Percentiles rank a stretch among this genome's conserved stretches.
These are phyloP conservation scores for Nothocercus nigrocapillus DNA, from an alignment of 2,113 vertebrate species.

Conservation along the genomic window DNA sequence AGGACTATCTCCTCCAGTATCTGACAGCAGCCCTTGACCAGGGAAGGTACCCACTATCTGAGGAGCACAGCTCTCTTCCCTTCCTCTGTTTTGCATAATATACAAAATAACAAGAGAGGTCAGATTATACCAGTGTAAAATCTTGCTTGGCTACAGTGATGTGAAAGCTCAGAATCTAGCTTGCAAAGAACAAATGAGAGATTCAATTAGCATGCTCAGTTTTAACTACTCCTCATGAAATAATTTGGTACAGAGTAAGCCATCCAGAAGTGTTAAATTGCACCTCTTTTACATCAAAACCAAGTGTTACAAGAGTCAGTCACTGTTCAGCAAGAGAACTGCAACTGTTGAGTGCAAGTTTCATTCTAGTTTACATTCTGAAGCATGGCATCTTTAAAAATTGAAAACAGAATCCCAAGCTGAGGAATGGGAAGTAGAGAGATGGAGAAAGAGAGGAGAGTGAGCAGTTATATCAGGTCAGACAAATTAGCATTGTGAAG, in stretches of 20 bases:
- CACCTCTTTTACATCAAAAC: slow-evolving; percentile 75
- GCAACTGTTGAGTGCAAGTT: slow-evolving; percentile 74
- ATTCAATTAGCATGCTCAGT: not conserved
- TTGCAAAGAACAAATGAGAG: not conserved
- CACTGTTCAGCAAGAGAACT: slow-evolving; percentile 67
- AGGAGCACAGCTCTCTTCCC: not conserved
- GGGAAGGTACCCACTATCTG: slow-evolving; percentile 14
- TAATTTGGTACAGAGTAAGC: slow-evolving; percentile 73
- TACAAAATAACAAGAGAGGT: slow-evolving; percentile 36
- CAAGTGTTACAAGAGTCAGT: slow-evolving; percentile 61
- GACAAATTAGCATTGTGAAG: slow-evolving; percentile 72
- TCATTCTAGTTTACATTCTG: slow-evolving; percentile 76
- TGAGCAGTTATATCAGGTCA: slow-evolving; percentile 50
- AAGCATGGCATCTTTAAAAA: slow-evolving; percentile 73
- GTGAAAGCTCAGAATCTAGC: slow-evolving; percentile 21
- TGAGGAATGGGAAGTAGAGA: slow-evolving; percentile 12
- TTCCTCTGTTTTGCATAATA: not conserved
- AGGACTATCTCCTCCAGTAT: slow-evolving; percentile 31
- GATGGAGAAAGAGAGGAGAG: not conserved
- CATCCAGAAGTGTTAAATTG: slow-evolving; percentile 79
- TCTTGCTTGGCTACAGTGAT: slow-evolving; percentile 36
- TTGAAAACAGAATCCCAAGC: slow-evolving; percentile 46
- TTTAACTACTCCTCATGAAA: slow-evolving; percentile 18
- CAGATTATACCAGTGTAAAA: slow-evolving; percentile 4
- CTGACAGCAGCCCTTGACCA: slow-evolving; percentile 39